Conservation (phyloP, 1,140 invertebrate genomes). For the Aphaenogaster rudis region DNA sequence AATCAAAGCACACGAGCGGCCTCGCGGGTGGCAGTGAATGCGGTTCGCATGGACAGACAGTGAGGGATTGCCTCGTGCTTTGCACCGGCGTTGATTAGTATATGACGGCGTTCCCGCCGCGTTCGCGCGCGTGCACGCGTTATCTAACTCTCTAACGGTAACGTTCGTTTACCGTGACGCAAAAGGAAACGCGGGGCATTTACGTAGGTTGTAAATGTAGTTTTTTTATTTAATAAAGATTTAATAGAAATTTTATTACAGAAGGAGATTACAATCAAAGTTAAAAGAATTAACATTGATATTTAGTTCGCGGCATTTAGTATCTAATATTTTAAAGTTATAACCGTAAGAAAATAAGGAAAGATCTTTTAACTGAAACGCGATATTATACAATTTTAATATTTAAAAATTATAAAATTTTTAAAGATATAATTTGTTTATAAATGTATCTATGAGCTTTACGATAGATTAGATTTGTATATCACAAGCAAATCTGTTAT, state of each 20-base stretch:
- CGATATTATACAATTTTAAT: background rate
- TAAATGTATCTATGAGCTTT: background rate
- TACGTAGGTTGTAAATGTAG: background rate
- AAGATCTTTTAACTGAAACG: background rate
- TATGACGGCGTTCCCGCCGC: slow-evolving; percentile 26
- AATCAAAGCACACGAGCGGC: slow-evolving; percentile 56
- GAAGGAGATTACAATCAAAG: background rate
- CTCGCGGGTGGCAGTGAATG: slow-evolving; percentile 24
- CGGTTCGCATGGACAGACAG: slow-evolving; percentile 27
- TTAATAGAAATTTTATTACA: background rate
- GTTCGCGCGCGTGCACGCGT: slow-evolving; percentile 24
- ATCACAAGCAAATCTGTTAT: background rate
- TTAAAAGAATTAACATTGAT: background rate
- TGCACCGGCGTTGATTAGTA: slow-evolving; percentile 47
- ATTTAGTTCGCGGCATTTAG: background rate
- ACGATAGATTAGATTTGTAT: background rate
- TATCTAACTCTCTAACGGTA: slow-evolving; percentile 54
- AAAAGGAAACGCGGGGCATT: slow-evolving; percentile 27
- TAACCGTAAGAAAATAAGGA: background rate
- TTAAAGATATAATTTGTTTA: background rate
- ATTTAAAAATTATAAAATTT: background rate
- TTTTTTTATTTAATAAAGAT: background rate
- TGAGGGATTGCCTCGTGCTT: slow-evolving; percentile 39
- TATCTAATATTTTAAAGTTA: background rate
- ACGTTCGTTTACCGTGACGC: slow-evolving; percentile 13